A percentile compares a stretch with the other conserved stretches of the same genome.
These are phyloP conservation scores for Nymphalis c-album DNA, from an alignment of 2,888 invertebrate species.

Conservation along the genomic window DNA sequence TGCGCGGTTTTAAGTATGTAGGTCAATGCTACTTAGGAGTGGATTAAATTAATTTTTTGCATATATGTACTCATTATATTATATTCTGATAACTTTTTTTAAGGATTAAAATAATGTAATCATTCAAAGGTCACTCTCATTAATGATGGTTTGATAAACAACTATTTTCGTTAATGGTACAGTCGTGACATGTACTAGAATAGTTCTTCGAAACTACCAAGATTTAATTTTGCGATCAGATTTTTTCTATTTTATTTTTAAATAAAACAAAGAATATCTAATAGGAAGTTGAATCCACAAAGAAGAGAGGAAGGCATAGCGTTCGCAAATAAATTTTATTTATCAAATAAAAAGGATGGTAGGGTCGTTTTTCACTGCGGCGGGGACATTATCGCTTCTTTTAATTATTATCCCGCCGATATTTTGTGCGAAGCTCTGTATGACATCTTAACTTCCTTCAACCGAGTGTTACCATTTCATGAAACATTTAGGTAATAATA, in stretches of 20 bases:
- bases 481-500: background rate
- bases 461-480: conserved; percentile 6
- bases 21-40: background rate
- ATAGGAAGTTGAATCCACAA: conserved; percentile 63
- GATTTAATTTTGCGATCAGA: conserved; percentile 8
- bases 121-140: background rate
- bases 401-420: conserved; percentile 81
- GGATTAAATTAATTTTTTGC: background rate
- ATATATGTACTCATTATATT: background rate
- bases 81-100: background rate
- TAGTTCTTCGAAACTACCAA: background rate
- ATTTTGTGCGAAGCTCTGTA: conserved; percentile 65
- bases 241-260: conserved; percentile 4
- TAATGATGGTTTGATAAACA: no score
- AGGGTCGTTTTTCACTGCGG: conserved; percentile 77
- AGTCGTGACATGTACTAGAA: background rate
- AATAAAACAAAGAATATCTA: conserved; percentile 27
- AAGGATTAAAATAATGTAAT: background rate
- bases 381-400: conserved; percentile 80
- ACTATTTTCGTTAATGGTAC: no score
- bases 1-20: background rate
- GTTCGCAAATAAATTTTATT: conserved; percentile 79
- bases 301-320: conserved; percentile 57
- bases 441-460: conserved; percentile 33
- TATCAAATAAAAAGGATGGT: conserved; percentile 82